Percentiles rank a stretch among this genome's conserved stretches.
Evolutionary conservation across 2,888 invertebrate species (phyloP).

Genomic region (Malacosoma neustria): DNA sequence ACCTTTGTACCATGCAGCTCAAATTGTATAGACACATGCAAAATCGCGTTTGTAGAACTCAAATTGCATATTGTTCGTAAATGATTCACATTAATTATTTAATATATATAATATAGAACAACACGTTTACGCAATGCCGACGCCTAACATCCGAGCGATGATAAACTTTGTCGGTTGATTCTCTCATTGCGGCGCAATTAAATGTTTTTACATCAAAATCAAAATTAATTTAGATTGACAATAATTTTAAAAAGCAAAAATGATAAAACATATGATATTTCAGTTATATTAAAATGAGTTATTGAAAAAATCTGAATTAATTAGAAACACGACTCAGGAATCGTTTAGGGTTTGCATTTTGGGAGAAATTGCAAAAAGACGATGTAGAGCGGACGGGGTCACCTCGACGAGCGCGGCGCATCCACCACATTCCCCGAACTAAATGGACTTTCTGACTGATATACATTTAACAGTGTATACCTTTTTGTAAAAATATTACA

Average conservation of each 20-base stretch:
- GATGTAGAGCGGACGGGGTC: slow-evolving; percentile 48
- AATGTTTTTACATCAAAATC: not conserved
- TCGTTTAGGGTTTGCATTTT: slow-evolving; percentile 17
- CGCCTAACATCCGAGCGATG: slow-evolving; percentile 61
- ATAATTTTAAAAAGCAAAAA: too few species aligned
- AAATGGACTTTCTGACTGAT: slow-evolving; percentile 27
- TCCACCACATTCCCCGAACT: slow-evolving; percentile 40
- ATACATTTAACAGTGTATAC: slow-evolving; percentile 15
- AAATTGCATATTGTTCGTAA: too few species aligned
- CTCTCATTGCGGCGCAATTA: slow-evolving; percentile 19
- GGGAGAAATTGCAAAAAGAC: slow-evolving; percentile 61
- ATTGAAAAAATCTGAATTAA: too few species aligned
- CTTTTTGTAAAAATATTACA: slow-evolving; percentile 9
- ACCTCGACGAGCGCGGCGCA: slow-evolving; percentile 20
- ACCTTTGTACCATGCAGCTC: too few species aligned
- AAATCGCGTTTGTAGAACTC: too few species aligned
- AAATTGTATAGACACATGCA: too few species aligned
- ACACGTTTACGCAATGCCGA: slow-evolving; percentile 63
- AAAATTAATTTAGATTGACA: too few species aligned
- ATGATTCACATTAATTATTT: not conserved
- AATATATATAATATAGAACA: slow-evolving; percentile 5
- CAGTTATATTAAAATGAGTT: too few species aligned
- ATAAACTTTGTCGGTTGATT: slow-evolving; percentile 69
- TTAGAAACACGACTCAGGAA: slow-evolving; percentile 2
- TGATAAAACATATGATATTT: too few species aligned